Evolutionary conservation across 1,140 invertebrate genomes (phyloP).

Genomic region (Drosophila varians): DNA sequence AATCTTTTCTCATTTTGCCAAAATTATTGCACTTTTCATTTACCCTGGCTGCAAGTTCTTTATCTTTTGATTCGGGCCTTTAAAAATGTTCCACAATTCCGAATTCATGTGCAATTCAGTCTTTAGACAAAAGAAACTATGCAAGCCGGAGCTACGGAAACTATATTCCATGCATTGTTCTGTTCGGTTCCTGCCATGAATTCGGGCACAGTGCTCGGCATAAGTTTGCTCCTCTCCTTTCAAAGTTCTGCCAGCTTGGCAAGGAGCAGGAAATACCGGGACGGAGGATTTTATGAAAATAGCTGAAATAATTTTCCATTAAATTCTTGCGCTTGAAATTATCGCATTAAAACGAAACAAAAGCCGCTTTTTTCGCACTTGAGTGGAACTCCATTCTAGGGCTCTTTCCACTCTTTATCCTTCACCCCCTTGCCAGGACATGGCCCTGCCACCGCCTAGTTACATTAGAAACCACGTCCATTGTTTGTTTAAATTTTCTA

Average conservation of each 20-base stretch:
- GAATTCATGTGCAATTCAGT: constrained; percentile 25
- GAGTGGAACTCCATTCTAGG: constrained; percentile 1
- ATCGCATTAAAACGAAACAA: constrained; percentile 73
- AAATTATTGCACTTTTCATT: not conserved
- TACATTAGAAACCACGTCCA: constrained; percentile 40
- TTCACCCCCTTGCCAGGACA: too few relatives aligned
- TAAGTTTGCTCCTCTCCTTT: constrained; percentile 38
- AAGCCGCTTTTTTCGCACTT: constrained; percentile 33
- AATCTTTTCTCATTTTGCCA: not conserved
- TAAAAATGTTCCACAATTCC: not conserved
- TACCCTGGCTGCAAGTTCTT: not conserved
- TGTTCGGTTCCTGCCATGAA: constrained; percentile 3
- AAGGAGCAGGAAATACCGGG: constrained; percentile 25
- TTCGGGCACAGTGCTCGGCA: constrained; percentile 12
- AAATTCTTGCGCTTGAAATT: constrained; percentile 74
- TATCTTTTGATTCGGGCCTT: constrained; percentile 4
- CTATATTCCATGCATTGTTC: constrained; percentile 29
- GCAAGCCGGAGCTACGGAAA: constrained; percentile 1
- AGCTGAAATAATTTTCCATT: constrained; percentile 75
- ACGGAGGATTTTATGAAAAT: constrained; percentile 66
- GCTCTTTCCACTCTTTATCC: not conserved
- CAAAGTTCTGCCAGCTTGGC: constrained; percentile 12
- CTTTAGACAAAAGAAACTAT: constrained; percentile 1
- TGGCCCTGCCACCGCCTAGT: not conserved
- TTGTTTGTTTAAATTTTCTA: constrained; percentile 78